phyloP scores from a whole-genome alignment of 2,797 vertebrate genomes.

The Neosilurus mollespiculum region DNA sequence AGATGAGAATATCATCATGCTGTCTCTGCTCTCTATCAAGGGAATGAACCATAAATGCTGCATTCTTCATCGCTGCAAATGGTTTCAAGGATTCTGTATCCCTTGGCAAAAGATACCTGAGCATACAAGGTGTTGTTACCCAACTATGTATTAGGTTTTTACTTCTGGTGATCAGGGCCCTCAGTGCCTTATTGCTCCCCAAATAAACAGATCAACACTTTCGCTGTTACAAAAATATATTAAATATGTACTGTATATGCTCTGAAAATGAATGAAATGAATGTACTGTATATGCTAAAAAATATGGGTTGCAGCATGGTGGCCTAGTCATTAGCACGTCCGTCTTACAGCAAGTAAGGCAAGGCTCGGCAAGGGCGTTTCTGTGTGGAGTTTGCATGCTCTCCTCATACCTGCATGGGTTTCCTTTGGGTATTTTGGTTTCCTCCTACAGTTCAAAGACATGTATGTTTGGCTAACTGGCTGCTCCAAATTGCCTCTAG shows the following conservation, averaged over 20 bases:
- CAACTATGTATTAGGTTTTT: not conserved
- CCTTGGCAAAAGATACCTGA: conserved; percentile 4
- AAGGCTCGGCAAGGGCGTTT: too few relatives aligned
- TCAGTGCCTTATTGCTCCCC: not conserved
- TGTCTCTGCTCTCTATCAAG: not conserved
- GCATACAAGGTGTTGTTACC: not conserved
- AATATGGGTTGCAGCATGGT: too few relatives aligned
- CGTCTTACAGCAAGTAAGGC: too few relatives aligned
- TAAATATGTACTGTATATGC: not conserved
- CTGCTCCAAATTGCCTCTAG: too few relatives aligned
- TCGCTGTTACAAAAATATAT: not conserved
- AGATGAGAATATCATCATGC: not conserved
- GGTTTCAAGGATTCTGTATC: not conserved
- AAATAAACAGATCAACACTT: not conserved
- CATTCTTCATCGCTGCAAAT: not conserved
- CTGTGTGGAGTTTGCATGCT: too few relatives aligned
- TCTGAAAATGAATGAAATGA: not conserved
- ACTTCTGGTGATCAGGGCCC: not conserved
- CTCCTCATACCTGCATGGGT: too few relatives aligned
- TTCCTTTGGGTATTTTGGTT: too few relatives aligned
- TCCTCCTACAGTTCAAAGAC: too few relatives aligned
- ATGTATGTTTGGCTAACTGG: too few relatives aligned
- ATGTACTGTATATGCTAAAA: not conserved
- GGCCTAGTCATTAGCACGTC: too few relatives aligned
- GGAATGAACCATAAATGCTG: conserved; percentile 1